Base-by-base conservation (phyloP, 1,140 invertebrate species). In the Trachymyrmex septentrionalis region DNA sequence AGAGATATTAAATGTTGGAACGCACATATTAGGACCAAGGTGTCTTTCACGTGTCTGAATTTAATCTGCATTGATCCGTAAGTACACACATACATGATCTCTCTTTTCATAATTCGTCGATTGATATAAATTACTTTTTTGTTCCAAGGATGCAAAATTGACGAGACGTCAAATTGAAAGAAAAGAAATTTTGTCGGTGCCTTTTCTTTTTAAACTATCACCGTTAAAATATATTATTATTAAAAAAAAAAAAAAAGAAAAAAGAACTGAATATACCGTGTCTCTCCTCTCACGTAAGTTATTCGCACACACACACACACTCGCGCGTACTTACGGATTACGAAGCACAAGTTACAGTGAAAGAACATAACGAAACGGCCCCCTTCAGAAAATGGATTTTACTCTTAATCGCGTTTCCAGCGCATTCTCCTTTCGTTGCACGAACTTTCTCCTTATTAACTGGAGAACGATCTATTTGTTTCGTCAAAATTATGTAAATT, bases 41-140 rank as follows among this genome's bases (percentile, higher is more conserved):
- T 53, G 19, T 57, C 38, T 27, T 10, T 71, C 66, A 16, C 50
- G 50, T 57, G 21, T 78, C 59, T 69, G 12, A 57, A 71, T 71
- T 57, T 44, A 71, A 71, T 71, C 21, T 50, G 34, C 78, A 59
- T 71, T 71, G 57, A 81, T 55, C 61, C 30, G 77, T 57, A 71
- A 81, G 64, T 57, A 48, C 64, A 80, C 63, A 34, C 19, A 66
- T 44, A 53, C 14, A 34, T 19, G 21, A 19, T 53, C 44, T 44
- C 44, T 44, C n/a, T 48, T 30, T 69, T 27, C 14, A 50, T 50
- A 66, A 78, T 19, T 55, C 12, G 2, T 50, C 14, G 21, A 59
- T 81, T 81, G 16, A n/a, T 24, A 44, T 27, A 27, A 71, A 59
- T 81, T 59, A 55, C 27, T 59, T 81, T 80, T 67, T 64, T 30